phyloP scores from a whole-genome alignment of 2,888 invertebrate genomes.

The Escarpia spicata region DNA sequence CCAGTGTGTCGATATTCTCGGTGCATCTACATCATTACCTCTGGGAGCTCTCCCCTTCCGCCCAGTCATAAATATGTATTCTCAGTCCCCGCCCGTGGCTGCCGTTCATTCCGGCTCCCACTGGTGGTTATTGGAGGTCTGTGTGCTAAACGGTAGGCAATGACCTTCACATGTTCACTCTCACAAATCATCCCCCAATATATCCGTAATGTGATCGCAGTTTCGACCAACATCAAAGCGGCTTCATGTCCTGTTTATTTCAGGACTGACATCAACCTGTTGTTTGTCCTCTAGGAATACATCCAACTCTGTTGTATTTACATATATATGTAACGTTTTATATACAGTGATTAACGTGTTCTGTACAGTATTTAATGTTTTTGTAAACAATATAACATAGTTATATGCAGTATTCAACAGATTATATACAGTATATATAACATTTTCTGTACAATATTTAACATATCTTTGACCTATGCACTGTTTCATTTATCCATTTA shows the following conservation, averaged over 20 bases:
- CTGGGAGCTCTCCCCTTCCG: background rate
- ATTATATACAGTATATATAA: background rate
- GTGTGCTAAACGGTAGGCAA: background rate
- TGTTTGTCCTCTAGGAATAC: background rate
- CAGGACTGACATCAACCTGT: background rate
- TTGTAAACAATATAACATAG: too few relatives aligned
- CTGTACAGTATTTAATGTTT: too few relatives aligned
- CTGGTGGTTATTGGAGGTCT: background rate
- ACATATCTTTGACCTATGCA: background rate
- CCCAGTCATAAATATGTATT: background rate
- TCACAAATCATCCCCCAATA: background rate
- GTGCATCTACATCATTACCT: background rate
- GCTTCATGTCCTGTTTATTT: background rate
- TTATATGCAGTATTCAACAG: background rate
- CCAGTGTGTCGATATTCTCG: background rate
- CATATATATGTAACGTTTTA: background rate
- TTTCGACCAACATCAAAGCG: background rate
- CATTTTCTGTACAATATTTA: background rate
- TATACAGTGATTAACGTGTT: background rate
- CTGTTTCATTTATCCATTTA: background rate
- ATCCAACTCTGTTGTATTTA: background rate
- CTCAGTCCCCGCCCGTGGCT: background rate
- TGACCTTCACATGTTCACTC: background rate
- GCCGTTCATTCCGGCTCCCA: background rate
- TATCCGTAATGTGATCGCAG: background rate